Conservation (phyloP, 2,113 vertebrate species). For the Meriones unguiculatus region DNA sequence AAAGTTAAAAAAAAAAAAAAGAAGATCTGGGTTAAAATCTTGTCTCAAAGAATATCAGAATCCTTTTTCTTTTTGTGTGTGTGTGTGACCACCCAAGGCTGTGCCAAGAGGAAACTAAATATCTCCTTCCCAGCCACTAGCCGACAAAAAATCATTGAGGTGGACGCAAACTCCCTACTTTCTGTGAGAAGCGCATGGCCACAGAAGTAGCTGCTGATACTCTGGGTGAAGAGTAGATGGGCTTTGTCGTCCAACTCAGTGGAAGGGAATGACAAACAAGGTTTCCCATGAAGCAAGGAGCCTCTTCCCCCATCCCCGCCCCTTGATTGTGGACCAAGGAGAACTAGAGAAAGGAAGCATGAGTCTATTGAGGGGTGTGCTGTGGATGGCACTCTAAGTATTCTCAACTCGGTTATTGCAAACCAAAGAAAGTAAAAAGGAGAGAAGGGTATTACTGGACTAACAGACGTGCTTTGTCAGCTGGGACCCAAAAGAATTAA, state of each 20-base stretch:
- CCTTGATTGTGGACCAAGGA: not conserved
- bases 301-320: no score
- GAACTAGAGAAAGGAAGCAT: not conserved
- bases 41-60: no score
- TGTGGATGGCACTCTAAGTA: not conserved
- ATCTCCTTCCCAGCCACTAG: no score
- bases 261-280: not conserved
- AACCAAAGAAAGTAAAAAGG: not conserved
- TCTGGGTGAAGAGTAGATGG: not conserved
- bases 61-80: no score
- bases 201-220: no score
- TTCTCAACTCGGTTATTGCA: not conserved
- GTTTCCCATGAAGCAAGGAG: not conserved
- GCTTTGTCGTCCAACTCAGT: not conserved
- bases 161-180: no score
- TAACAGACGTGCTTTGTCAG: not conserved
- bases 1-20: no score
- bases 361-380: not conserved
- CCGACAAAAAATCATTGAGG: no score
- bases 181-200: no score
- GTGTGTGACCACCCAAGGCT: no score
- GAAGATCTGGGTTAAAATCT: no score
- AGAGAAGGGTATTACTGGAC: not conserved
- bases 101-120: no score
- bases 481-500: not conserved